phyloP scores from a whole-genome alignment of 2,113 vertebrate species.

The Heterotilapia buettikoferi region DNA sequence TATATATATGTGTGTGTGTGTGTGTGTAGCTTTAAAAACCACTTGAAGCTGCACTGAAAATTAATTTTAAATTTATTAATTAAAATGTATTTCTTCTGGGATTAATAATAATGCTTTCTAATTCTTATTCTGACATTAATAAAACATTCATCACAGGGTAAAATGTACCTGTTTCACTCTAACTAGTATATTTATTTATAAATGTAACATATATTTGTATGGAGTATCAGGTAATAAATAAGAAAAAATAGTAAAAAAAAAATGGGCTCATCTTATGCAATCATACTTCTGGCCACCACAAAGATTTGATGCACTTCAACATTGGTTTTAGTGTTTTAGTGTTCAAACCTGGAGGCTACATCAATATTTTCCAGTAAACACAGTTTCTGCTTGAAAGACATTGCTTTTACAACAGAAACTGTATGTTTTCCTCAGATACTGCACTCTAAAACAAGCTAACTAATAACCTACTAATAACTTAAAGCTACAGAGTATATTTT shows the following conservation, averaged over 20 bases:
- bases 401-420: neutral
- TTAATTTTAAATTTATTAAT: neutral
- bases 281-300: neutral
- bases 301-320: neutral
- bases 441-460: neutral
- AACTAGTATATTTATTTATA: neutral
- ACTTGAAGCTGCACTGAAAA: neutral
- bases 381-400: neutral
- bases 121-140: neutral
- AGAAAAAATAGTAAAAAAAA: neutral
- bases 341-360: neutral
- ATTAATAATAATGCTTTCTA: neutral
- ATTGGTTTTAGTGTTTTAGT: neutral
- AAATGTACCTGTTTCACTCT: neutral
- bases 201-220: neutral
- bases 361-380: neutral
- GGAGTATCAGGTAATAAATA: neutral
- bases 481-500: neutral
- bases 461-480: neutral
- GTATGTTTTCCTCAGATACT: neutral
- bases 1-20: neutral
- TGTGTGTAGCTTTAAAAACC: neutral
- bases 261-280: neutral
- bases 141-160: neutral
- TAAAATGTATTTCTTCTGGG: neutral